Evolutionary conservation across 2,888 invertebrate species (phyloP).

Genomic region (Stenoptilia bipunctidactyla): DNA sequence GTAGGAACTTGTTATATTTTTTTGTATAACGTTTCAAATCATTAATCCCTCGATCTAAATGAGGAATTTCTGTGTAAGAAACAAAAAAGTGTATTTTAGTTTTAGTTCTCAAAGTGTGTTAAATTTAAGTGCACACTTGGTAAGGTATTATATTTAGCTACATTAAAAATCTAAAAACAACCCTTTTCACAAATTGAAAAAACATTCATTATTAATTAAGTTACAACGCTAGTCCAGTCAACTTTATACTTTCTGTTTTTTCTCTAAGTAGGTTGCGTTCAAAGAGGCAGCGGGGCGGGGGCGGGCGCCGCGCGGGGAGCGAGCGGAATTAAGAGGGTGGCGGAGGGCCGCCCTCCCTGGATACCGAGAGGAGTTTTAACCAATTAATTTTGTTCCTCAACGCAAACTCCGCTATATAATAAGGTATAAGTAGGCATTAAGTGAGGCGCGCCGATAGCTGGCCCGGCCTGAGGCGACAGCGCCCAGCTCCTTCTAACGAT

Average conservation of each 20-base stretch:
- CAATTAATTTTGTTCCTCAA: conserved; percentile 74
- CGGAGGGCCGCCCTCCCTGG: conserved; percentile 59
- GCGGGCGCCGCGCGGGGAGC: conserved; percentile 35
- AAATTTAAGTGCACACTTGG: too few species aligned
- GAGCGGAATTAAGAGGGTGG: conserved; percentile 62
- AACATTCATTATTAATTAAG: conserved; percentile 48
- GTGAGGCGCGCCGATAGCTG: conserved; percentile 68
- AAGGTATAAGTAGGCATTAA: conserved; percentile 72
- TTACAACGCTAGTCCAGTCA: conserved; percentile 48
- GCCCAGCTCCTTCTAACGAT: conserved; percentile 64
- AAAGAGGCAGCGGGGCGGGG: conserved; percentile 60
- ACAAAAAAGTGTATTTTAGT: too few species aligned
- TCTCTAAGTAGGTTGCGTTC: conserved; percentile 71
- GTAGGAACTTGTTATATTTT: too few species aligned
- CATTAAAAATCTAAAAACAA: neutral
- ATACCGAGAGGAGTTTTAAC: conserved; percentile 74
- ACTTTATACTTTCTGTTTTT: conserved; percentile 72
- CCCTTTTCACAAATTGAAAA: conserved; percentile 4
- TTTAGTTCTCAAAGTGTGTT: too few species aligned
- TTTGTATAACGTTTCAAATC: too few species aligned
- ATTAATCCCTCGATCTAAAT: too few species aligned
- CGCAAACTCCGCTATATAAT: conserved; percentile 72
- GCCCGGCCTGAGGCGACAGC: conserved; percentile 57
- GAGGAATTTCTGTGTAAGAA: too few species aligned
- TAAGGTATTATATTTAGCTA: too few species aligned